A percentile compares a stretch with the other conserved stretches of the same genome.
These are phyloP conservation scores for Herpetotheres cachinnans DNA, from an alignment of 2,113 vertebrate species.

Conservation along the genomic window DNA sequence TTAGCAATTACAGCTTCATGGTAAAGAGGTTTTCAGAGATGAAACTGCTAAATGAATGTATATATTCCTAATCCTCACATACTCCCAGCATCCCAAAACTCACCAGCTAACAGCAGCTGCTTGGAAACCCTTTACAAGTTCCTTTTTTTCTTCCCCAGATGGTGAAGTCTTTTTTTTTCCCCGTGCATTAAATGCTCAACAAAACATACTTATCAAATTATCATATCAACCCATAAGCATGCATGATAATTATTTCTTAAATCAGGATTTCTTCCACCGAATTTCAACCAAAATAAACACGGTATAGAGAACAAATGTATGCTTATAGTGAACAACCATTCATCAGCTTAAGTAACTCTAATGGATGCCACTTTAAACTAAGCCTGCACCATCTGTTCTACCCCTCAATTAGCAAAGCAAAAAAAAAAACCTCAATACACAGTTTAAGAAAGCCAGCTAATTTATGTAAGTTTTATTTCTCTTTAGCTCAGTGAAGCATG, in stretches of 20 bases:
- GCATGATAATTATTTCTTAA: conserved; percentile 32
- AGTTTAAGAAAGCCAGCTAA: conserved; percentile 22
- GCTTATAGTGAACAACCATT: conserved; percentile 38
- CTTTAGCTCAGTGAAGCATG: neutral
- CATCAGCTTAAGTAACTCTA: conserved; percentile 57
- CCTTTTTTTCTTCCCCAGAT: neutral
- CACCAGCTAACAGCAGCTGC: neutral
- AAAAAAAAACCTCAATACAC: neutral
- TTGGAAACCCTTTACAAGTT: neutral
- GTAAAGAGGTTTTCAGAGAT: neutral
- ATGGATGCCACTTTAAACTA: conserved; percentile 61
- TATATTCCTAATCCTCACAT: neutral
- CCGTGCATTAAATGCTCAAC: neutral
- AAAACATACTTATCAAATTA: conserved; percentile 22
- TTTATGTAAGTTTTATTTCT: conserved; percentile 35
- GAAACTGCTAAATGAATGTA: neutral
- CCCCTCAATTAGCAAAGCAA: conserved; percentile 44
- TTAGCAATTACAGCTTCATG: neutral
- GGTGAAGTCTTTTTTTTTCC: neutral
- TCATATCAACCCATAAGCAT: neutral
- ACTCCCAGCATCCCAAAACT: neutral
- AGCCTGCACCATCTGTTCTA: conserved; percentile 64
- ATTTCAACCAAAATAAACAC: conserved; percentile 47
- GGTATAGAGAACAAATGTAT: neutral
- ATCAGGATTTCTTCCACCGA: neutral